Evolutionary conservation across 2,888 invertebrate genomes (phyloP).

Genomic region (Branchinecta sandiegonensis): DNA sequence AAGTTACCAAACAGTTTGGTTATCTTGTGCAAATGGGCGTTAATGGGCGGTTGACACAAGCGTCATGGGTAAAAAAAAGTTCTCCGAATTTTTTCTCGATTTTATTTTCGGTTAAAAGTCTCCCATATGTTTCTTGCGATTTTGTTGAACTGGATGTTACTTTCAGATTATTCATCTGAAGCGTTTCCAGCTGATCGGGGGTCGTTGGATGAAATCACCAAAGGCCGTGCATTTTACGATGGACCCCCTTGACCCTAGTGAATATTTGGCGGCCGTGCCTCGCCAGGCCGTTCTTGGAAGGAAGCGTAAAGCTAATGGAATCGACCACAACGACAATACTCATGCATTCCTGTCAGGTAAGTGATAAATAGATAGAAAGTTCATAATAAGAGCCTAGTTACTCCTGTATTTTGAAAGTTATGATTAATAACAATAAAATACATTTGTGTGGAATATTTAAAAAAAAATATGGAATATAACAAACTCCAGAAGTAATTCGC

Average conservation of each 20-base stretch:
- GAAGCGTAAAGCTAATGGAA: conserved; percentile 37
- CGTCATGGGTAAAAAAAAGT: not conserved
- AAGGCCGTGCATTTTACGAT: conserved; percentile 81
- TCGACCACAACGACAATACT: conserved; percentile 9
- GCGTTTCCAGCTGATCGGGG: conserved; percentile 76
- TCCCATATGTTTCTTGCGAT: not conserved
- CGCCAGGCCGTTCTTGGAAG: conserved; percentile 54
- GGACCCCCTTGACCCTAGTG: conserved; percentile 69
- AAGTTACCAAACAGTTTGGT: too few relatives aligned
- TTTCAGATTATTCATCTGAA: conserved; percentile 75
- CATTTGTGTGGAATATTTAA: too few relatives aligned
- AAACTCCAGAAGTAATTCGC: too few relatives aligned
- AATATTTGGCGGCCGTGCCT: conserved; percentile 66
- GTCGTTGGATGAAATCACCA: conserved; percentile 86
- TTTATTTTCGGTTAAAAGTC: not conserved
- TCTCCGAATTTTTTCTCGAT: not conserved
- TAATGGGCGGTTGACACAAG: too few relatives aligned
- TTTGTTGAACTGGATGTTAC: not conserved
- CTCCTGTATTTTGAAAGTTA: too few relatives aligned
- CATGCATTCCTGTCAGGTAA: not conserved
- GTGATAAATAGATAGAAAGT: not conserved
- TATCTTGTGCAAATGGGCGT: too few relatives aligned
- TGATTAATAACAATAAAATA: too few relatives aligned
- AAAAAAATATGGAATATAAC: too few relatives aligned
- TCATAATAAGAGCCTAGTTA: too few relatives aligned